Evolutionary conservation across 2,888 invertebrate species (phyloP).

Genomic region (Asteroscopus sphinx): DNA sequence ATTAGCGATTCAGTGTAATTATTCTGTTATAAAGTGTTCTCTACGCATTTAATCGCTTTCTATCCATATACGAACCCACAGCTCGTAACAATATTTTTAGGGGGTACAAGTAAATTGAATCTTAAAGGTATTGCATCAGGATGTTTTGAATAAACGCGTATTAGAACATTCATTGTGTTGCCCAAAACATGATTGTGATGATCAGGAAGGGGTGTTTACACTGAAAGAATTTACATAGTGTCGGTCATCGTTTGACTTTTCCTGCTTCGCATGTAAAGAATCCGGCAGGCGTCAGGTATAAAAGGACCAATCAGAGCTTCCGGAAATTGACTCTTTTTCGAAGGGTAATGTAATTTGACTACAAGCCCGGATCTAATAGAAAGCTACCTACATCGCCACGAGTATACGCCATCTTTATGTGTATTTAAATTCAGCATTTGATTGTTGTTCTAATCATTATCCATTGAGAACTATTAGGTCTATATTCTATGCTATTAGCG

Average conservation of each 20-base stretch:
- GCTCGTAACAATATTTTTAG: too few relatives aligned
- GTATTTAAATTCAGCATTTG: neutral
- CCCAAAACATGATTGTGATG: neutral
- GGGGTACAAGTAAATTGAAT: too few relatives aligned
- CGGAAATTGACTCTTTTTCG: conserved; percentile 48
- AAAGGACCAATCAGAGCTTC: conserved; percentile 44
- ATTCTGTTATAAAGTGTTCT: too few relatives aligned
- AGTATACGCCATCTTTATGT: neutral
- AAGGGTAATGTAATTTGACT: conserved; percentile 43
- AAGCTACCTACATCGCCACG: neutral
- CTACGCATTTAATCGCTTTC: too few relatives aligned
- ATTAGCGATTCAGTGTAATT: too few relatives aligned
- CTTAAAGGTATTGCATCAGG: too few relatives aligned
- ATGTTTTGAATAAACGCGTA: too few relatives aligned
- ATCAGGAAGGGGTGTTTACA: neutral
- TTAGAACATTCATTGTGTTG: too few relatives aligned
- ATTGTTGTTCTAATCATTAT: too few relatives aligned
- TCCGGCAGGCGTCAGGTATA: conserved; percentile 20
- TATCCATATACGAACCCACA: too few relatives aligned
- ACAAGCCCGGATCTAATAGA: conserved; percentile 11
- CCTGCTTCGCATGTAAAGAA: conserved; percentile 9
- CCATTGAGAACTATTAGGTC: too few relatives aligned
- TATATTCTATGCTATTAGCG: too few relatives aligned
- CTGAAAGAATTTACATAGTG: neutral
- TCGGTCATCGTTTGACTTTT: conserved; percentile 15